Evolutionary conservation across 1,140 invertebrate genomes (phyloP), one percentile per base, ranked within the genome.

Genomic region (Polypedilum pembai): DNA sequence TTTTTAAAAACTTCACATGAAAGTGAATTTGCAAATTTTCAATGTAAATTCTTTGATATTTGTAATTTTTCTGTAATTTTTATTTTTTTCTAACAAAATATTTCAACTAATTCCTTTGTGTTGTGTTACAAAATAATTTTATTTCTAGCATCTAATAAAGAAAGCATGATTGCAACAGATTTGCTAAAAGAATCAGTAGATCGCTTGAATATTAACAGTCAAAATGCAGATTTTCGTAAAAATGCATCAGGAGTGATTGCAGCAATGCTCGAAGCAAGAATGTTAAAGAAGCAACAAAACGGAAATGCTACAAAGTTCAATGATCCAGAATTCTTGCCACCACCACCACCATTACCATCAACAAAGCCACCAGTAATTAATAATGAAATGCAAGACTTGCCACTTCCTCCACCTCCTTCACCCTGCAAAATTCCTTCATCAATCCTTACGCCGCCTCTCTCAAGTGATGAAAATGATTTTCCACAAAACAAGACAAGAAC

Each of bases 281-380:
- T 69, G 17, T 4, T 20, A 18, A 69, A 69, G 7, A 18, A 69
- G 20, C 65, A 69, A 21, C 65, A 21, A 69, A 69, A 69, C 7
- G 76, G 83, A 83, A 76, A 83, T 80, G 74, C 78, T 79, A 73
- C 79, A 78, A 18, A 69, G 20, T 69, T 65, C 8, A n/a, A 74
- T 20, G 15, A 33, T 17, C 63, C 74, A 18, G 40, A 74, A 40
- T 72, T 63, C 5, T 24, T 65, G 7, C 63, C 65, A 7, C 74
- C 74, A 8, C 74, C 74, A 4, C 63, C 74, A 41, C 74, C 74
- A 74, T 18, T 45, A 8, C 40, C 73, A 15, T 20, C 41, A 40
- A 33, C 45, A 40, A 74, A 17, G 3, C 18, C 41, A n/a, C 74
- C 41, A 56, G 17, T 24, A 65, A 8, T 17, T 12, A 56, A 74